These are phyloP conservation scores for Accipiter virgatus DNA, from an alignment of 2,113 vertebrate genomes.

Conservation along the genomic window DNA sequence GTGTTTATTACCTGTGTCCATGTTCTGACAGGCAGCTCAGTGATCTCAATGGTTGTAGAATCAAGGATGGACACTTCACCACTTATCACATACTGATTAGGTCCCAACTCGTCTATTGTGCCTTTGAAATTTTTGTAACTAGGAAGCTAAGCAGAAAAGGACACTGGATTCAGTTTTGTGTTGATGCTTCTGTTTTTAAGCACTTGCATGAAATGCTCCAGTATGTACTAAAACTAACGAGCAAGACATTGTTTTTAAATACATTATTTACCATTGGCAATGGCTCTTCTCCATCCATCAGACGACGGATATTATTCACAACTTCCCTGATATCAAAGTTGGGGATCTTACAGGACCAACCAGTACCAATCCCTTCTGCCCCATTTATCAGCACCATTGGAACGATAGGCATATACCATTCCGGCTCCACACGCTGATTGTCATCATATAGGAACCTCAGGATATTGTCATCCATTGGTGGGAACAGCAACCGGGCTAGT, in stretches of 20 bases:
- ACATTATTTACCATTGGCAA: conserved; percentile 84
- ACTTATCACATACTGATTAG: conserved; percentile 87
- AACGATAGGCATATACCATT: conserved; percentile 98
- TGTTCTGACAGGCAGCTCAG: conserved; percentile 90
- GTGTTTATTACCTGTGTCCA: conserved; percentile 89
- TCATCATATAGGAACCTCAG: conserved; percentile 93
- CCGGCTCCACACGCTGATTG: conserved; percentile 94
- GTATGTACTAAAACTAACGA: background rate
- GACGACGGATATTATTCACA: conserved; percentile 85
- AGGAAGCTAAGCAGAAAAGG: conserved; percentile 80
- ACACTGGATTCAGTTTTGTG: background rate
- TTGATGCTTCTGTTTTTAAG: background rate
- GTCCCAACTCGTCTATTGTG: conserved; percentile 85
- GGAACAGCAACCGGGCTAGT: conserved; percentile 88
- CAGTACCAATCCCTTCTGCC: conserved; percentile 93
- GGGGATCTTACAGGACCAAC: conserved; percentile 94
- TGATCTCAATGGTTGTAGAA: conserved; percentile 96
- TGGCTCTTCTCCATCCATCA: conserved; percentile 89
- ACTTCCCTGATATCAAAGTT: conserved; percentile 91
- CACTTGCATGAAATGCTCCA: background rate
- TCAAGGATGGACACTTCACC: conserved; percentile 93
- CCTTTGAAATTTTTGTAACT: conserved; percentile 95
- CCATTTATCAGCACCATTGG: conserved; percentile 93
- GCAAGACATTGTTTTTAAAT: accelerated
- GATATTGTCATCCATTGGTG: conserved; percentile 85